Base-by-base conservation (phyloP, 2,888 invertebrate genomes). In the Stenchaetothrips biformis region DNA sequence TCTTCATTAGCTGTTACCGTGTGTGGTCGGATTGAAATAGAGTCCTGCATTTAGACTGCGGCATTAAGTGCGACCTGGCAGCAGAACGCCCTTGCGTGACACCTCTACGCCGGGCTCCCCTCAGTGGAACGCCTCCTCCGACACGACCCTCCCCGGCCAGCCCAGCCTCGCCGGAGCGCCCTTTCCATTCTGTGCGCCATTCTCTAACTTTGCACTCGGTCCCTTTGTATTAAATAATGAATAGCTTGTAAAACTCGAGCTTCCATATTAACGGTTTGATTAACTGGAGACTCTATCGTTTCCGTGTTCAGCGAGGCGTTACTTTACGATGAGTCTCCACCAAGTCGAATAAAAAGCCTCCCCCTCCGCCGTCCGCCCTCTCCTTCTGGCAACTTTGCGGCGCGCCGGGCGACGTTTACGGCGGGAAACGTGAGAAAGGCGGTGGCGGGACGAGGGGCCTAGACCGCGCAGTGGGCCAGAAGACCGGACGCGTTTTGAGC, bases 211-310 rank as follows among this genome's bases (percentile, higher is more conserved):
- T 62, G 18, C 62, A n/a, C 62, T 16, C 62, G 16, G 13, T 13
- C 53, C 16, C 53, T 53, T 53, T 53, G 53, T 53, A 53, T 53
- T 53, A 53, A 53, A 21, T 21, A 18, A 74, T 74, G 67, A 74
- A 74, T 74, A 74, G 67, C 67, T 74, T 74, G 67, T 74, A 74
- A 74, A 74, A 74, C 67, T 74, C 67, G 67, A 74, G 67, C 67
- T 25, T 74, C 67, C 67, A 74, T 74, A 74, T 74, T 74, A 74
- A 74, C 67, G 67, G 67, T 74, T 74, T 74, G 67, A 74, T 74
- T 74, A 74, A 74, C 67, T 74, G 67, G 67, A 74, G 67, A 74
- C 67, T 74, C 67, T 74, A 74, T 74, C 67, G 67, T 74, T 74
- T 74, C 67, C 67, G 67, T 25, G 67, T 11, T 74, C 67, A 74